Evolutionary conservation across 2,888 invertebrate species (phyloP), one percentile per base, ranked within the genome.

Genomic region (Phanerotoma sp.): DNA sequence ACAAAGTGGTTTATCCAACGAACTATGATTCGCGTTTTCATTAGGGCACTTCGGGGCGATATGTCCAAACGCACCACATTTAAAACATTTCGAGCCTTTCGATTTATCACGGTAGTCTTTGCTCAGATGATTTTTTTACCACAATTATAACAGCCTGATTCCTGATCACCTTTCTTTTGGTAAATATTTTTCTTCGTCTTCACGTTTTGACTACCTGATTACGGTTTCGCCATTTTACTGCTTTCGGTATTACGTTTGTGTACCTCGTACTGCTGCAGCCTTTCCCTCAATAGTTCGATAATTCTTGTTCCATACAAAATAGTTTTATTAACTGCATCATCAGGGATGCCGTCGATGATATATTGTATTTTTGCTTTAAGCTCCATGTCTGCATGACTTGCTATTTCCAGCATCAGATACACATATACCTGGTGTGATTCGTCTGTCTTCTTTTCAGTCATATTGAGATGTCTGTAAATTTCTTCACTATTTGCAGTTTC

Each of bases 31-130:
- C n/a, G n/a, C n/a, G n/a, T n/a, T n/a, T n/a, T n/a, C n/a, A n/a
- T n/a, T n/a, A n/a, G n/a, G 35, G 15, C 13, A 35, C 35, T 35
- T 15, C 3, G 35, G 15, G 11, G 35, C 35, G n/a, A 35, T 35
- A 35, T 35, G 35, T 15, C 45, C 38, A 5, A 21, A 30, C 15
- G 44, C 38, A 13, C 37, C 32, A 13, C 52, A 53, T 13, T 35
- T 18, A 4, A 46, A 52, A 52, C 46, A 52, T 33, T 46, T 52
- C n/a, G 22, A 10, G 9, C 52, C 52, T 45, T 21, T 46, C 13
- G 18, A 37, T 38, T 52, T 52, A 5, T 45, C 28, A 15, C 46
- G 46, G 21, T 46, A 52, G 37, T 37, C 10, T 7, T 9, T 16
- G 38, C 52, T 52, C 21, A 52, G 4, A 20, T 52, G 46, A 18